Evolutionary conservation across 2,888 invertebrate species (phyloP).

Genomic region (Cheilosia grossa): DNA sequence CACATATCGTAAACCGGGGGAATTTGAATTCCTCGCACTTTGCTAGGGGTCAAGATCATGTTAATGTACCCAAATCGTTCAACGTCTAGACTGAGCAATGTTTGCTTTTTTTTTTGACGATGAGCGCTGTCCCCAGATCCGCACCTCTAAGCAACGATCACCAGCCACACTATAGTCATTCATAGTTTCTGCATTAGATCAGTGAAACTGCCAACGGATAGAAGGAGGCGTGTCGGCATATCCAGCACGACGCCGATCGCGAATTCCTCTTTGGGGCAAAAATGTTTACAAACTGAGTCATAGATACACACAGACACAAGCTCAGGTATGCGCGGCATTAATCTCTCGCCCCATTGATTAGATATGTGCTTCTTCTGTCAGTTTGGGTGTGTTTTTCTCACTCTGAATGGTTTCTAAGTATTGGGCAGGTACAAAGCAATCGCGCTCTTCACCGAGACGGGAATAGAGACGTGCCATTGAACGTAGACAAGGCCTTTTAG

Average conservation of each 20-base stretch:
- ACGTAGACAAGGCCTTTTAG: conserved; percentile 66
- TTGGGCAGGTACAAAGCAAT: conserved; percentile 35
- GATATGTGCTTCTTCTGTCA: conserved; percentile 48
- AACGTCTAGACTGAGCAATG: conserved; percentile 58
- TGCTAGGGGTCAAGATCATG: conserved; percentile 58
- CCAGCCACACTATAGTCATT: conserved; percentile 38
- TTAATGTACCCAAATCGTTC: conserved; percentile 34
- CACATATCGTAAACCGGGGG: conserved; percentile 14
- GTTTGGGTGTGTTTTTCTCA: conserved; percentile 32
- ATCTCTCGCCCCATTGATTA: conserved; percentile 46
- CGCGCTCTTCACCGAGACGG: conserved; percentile 17
- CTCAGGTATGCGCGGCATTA: not conserved
- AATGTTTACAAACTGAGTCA: conserved; percentile 51
- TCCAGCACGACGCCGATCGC: conserved; percentile 39
- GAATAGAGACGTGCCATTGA: conserved; percentile 59
- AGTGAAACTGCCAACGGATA: conserved; percentile 18
- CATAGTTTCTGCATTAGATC: conserved; percentile 67
- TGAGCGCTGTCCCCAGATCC: not conserved
- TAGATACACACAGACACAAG: conserved; percentile 38
- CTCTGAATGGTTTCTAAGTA: conserved; percentile 44
- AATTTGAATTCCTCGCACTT: conserved; percentile 13
- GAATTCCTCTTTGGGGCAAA: conserved; percentile 21
- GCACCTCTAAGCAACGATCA: not conserved
- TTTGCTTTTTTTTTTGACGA: conserved; percentile 11
- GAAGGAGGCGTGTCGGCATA: conserved; percentile 16